These are phyloP conservation scores for Dascyllus trimaculatus DNA, from an alignment of 2,113 vertebrate species.

Conservation along the genomic window DNA sequence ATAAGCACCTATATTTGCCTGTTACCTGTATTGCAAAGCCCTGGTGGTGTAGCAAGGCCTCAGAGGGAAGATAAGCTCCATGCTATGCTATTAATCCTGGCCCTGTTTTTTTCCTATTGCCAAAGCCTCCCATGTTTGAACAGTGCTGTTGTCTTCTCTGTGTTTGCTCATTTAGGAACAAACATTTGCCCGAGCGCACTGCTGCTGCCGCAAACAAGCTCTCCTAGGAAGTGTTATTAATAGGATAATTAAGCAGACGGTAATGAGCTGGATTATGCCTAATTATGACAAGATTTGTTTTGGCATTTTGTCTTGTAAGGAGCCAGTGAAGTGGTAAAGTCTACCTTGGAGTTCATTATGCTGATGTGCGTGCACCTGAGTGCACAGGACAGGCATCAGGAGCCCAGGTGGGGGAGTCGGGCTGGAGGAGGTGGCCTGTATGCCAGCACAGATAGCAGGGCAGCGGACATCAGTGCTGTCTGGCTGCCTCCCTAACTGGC, in stretches of 20 bases:
- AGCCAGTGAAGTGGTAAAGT: slow-evolving; percentile 93
- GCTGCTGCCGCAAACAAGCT: slow-evolving; percentile 91
- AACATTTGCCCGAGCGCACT: slow-evolving; percentile 93
- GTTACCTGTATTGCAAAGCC: slow-evolving; percentile 54
- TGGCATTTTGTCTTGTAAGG: slow-evolving; percentile 93
- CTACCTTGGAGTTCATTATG: slow-evolving; percentile 96
- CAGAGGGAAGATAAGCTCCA: slow-evolving; percentile 62
- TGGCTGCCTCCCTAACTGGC: slow-evolving; percentile 51
- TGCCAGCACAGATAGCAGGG: slow-evolving; percentile 64
- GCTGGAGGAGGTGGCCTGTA: slow-evolving; percentile 32
- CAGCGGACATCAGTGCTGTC: slow-evolving; percentile 47
- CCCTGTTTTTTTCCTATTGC: slow-evolving; percentile 84
- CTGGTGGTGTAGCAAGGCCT: slow-evolving; percentile 31
- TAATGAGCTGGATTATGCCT: slow-evolving; percentile 99
- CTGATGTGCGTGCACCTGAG: slow-evolving; percentile 92
- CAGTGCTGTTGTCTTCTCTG: slow-evolving; percentile 95
- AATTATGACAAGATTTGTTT: slow-evolving; percentile 99
- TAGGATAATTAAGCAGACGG: slow-evolving; percentile 98
- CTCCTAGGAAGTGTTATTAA: slow-evolving; percentile 99
- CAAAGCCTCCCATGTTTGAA: slow-evolving; percentile 89
- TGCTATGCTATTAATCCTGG: slow-evolving; percentile 80
- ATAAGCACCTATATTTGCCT: slow-evolving; percentile 22
- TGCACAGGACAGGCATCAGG: slow-evolving; percentile 83
- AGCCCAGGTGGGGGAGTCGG: slow-evolving; percentile 17
- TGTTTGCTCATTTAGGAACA: slow-evolving; percentile 99